These are phyloP conservation scores for Coranthus polyacanthus DNA, from an alignment of 2,797 vertebrate species.

Conservation along the genomic window DNA sequence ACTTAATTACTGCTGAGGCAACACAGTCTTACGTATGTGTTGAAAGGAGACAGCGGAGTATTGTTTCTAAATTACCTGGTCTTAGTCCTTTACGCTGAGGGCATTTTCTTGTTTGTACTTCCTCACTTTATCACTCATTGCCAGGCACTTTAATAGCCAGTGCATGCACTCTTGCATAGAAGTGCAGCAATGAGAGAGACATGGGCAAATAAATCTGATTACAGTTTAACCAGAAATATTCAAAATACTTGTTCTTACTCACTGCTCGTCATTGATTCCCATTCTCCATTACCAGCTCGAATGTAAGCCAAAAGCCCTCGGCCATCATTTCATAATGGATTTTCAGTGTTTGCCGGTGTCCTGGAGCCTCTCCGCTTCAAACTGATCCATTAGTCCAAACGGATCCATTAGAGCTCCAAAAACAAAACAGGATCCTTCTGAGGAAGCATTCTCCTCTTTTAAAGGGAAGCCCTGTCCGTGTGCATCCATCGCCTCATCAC, in stretches of 20 bases:
- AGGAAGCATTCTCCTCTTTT: slow-evolving; percentile 52
- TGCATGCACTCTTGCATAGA: not conserved
- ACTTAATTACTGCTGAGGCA: slow-evolving; percentile 77
- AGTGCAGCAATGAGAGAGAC: no score
- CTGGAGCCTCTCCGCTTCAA: slow-evolving; percentile 55
- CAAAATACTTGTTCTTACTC: no score
- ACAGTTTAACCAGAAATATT: slow-evolving; percentile 15
- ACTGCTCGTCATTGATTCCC: slow-evolving; percentile 47
- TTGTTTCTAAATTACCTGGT: slow-evolving; percentile 45
- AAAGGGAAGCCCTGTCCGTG: slow-evolving; percentile 75
- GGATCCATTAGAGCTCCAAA: slow-evolving; percentile 70
- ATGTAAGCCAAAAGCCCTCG: slow-evolving; percentile 62
- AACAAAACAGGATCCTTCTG: slow-evolving; percentile 74
- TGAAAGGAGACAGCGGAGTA: slow-evolving; percentile 12
- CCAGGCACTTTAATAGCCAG: slow-evolving; percentile 1
- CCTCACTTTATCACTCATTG: slow-evolving; percentile 39
- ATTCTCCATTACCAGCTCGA: slow-evolving; percentile 66
- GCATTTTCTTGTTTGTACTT: slow-evolving; percentile 34
- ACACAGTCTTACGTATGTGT: slow-evolving; percentile 43
- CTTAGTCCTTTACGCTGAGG: slow-evolving; percentile 12
- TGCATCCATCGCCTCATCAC: slow-evolving; percentile 67
- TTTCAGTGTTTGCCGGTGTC: slow-evolving; percentile 66
- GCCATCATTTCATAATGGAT: slow-evolving; percentile 74
- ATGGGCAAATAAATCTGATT: slow-evolving; percentile 17
- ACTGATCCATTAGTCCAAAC: slow-evolving; percentile 72